phyloP scores from a whole-genome alignment of 2,888 invertebrate genomes.

The Camptogramma bilineatum region DNA sequence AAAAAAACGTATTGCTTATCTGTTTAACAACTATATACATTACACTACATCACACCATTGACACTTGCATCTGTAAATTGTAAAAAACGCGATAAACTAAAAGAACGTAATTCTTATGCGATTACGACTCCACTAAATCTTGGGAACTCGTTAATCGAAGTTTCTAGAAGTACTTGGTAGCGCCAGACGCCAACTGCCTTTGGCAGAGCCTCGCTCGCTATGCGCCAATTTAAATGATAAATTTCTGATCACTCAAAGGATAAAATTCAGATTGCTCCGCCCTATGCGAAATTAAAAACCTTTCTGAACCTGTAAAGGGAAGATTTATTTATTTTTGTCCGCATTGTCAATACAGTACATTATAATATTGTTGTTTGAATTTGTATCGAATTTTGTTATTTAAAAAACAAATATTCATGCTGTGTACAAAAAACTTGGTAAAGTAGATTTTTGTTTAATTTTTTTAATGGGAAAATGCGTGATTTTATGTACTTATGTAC shows the following conservation, averaged over 20 bases:
- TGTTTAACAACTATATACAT: background rate
- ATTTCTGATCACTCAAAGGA: conserved; percentile 78
- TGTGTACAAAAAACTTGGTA: too few species aligned
- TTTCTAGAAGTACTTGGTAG: conserved; percentile 75
- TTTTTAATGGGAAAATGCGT: too few species aligned
- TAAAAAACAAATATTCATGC: too few species aligned
- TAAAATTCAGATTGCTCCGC: conserved; percentile 70
- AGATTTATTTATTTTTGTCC: conserved; percentile 3
- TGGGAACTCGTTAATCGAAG: conserved; percentile 81
- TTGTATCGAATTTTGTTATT: too few species aligned
- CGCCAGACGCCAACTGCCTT: conserved; percentile 78
- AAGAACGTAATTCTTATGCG: conserved; percentile 74
- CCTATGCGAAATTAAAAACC: conserved; percentile 65
- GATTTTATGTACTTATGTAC: too few species aligned
- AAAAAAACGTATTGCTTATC: too few species aligned
- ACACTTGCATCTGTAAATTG: conserved; percentile 44
- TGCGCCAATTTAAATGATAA: conserved; percentile 81
- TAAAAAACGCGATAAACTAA: conserved; percentile 62
- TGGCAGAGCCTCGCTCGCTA: conserved; percentile 70
- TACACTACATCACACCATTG: background rate
- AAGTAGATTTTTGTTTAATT: too few species aligned
- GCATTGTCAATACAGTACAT: background rate
- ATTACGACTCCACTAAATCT: conserved; percentile 79
- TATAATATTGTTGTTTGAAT: too few species aligned
- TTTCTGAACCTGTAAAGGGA: conserved; percentile 38